Percentiles rank a stretch among this genome's conserved stretches.
Conservation (phyloP, 2,797 vertebrate genomes). For the Ctenochaetus hawaiiensis region DNA sequence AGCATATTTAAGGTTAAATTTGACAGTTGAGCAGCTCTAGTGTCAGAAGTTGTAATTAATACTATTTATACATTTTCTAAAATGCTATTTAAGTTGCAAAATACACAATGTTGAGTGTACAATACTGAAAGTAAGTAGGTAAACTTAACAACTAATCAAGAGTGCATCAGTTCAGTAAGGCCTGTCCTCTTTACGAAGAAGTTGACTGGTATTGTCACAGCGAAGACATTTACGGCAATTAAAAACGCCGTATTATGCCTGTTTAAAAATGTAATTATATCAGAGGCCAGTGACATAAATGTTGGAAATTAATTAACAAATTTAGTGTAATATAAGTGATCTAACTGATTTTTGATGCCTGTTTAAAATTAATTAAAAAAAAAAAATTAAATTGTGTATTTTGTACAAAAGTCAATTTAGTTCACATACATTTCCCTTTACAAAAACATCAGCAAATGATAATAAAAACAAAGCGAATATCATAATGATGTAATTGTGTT, state of each 20-base stretch:
- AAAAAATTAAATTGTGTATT: neutral
- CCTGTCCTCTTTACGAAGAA: neutral
- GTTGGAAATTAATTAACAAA: neutral
- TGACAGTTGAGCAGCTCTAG: conserved; percentile 4
- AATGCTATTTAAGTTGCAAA: neutral
- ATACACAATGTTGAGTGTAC: neutral
- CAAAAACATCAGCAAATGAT: neutral
- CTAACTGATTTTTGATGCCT: neutral
- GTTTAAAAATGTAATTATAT: neutral
- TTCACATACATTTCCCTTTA: neutral
- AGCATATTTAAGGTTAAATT: conserved; percentile 33
- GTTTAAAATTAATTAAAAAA: neutral
- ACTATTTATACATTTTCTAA: neutral
- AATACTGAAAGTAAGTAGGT: accelerated
- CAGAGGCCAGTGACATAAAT: too few relatives aligned
- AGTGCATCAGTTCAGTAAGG: neutral
- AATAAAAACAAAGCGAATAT: neutral
- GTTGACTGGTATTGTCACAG: neutral
- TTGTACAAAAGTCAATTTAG: neutral
- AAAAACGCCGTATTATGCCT: neutral
- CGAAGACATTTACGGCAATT: neutral
- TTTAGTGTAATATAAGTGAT: neutral
- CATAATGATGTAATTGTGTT: neutral
- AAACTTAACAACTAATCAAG: conserved; percentile 3
- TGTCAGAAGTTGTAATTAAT: conserved; percentile 1